These are phyloP conservation scores for Crypturellus tataupa DNA, from an alignment of 2,797 vertebrate genomes.

Conservation along the genomic window DNA sequence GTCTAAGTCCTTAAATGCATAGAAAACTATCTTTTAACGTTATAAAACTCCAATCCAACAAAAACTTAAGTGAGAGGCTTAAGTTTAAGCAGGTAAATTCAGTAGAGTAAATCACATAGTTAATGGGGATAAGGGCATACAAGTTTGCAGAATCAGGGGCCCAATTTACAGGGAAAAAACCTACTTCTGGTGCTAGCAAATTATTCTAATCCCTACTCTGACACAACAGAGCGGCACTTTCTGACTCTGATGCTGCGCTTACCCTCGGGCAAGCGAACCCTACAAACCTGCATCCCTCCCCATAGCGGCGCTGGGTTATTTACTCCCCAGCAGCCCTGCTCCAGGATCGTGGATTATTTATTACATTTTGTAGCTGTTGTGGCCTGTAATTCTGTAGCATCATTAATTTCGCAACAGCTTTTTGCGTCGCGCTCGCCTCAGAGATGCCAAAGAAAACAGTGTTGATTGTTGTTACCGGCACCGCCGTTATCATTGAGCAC, in stretches of 20 bases:
- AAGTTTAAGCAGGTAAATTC: not conserved
- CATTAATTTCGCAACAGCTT: not conserved
- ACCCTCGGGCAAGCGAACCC: accelerated
- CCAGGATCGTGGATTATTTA: not conserved
- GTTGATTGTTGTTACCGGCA: not conserved
- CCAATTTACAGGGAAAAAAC: not conserved
- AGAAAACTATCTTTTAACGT: not conserved
- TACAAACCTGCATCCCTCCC: not conserved
- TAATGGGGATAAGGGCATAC: accelerated
- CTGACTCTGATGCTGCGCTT: not conserved
- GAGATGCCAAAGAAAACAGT: not conserved
- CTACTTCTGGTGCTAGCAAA: not conserved
- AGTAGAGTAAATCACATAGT: not conserved
- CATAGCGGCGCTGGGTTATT: not conserved
- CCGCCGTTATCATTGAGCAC: not conserved
- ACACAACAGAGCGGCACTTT: not conserved
- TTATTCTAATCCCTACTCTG: not conserved
- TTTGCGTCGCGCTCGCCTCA: not conserved
- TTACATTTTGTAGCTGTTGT: not conserved
- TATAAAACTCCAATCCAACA: not conserved
- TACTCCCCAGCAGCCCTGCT: not conserved
- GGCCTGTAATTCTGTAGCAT: not conserved
- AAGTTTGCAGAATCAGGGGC: not conserved
- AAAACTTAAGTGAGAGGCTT: not conserved
- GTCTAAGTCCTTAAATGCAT: not conserved